Evolutionary conservation across 2,797 vertebrate species (phyloP).

Genomic region (Macrochelys suwanniensis): DNA sequence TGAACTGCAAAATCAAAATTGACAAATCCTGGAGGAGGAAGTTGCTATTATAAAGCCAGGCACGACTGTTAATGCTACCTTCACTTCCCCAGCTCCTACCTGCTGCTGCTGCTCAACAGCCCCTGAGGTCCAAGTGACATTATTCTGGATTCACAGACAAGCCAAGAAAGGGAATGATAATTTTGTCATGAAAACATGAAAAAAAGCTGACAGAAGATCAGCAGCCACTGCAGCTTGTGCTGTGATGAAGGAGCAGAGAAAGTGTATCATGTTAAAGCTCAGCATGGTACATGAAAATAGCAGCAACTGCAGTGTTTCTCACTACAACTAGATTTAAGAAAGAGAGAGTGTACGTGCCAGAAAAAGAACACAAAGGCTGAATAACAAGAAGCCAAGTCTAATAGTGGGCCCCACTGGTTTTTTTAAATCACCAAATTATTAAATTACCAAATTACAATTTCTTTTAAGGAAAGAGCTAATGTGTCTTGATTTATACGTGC

Average conservation of each 20-base stretch:
- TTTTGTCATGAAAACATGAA: conserved; percentile 40
- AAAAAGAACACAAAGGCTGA: background rate
- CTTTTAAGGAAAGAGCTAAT: background rate
- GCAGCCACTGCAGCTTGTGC: background rate
- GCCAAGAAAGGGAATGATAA: conserved; percentile 39
- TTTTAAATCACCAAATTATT: background rate
- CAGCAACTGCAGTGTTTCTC: background rate
- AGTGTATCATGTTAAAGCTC: background rate
- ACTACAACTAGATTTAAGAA: background rate
- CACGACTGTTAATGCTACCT: conserved; percentile 7
- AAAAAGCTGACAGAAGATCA: background rate
- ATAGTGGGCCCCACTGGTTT: accelerated
- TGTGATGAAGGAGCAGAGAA: background rate
- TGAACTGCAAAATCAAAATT: conserved; percentile 79
- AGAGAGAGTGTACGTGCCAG: background rate
- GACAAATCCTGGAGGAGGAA: conserved; percentile 77
- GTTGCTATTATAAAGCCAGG: conserved; percentile 59
- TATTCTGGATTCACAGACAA: conserved; percentile 59
- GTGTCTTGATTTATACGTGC: background rate
- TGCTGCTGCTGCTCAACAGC: conserved; percentile 43
- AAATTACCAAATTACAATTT: background rate
- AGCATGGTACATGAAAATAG: background rate
- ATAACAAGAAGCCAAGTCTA: background rate
- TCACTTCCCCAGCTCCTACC: conserved; percentile 41
- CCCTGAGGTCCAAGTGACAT: conserved; percentile 52